Conservation (phyloP, 2,113 vertebrate species). For the Hirundichthys speculiger region DNA sequence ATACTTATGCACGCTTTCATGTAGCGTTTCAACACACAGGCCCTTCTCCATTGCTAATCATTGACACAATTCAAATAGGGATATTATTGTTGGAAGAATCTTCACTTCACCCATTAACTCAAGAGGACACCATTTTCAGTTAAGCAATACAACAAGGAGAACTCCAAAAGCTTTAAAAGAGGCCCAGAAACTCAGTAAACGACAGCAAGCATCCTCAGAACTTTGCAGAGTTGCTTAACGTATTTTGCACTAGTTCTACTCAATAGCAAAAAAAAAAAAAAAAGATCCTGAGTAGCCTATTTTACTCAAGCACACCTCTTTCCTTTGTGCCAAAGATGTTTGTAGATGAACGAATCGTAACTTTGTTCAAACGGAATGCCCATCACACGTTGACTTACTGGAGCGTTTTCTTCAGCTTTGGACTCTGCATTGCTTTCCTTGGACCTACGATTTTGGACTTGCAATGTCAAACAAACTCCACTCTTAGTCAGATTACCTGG, state of each 20-base stretch:
- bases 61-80: conserved; percentile 66
- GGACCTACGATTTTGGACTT: conserved; percentile 95
- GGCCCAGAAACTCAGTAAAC: conserved; percentile 9
- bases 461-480: conserved; percentile 94
- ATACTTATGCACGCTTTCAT: conserved; percentile 46
- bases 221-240: conserved; percentile 1
- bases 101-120: conserved; percentile 79
- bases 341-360: conserved; percentile 85
- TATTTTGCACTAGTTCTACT: background rate
- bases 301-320: background rate
- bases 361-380: conserved; percentile 88
- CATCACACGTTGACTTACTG: conserved; percentile 96
- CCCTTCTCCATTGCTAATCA: conserved; percentile 66
- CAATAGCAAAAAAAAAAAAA: background rate
- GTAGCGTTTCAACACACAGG: conserved; percentile 47
- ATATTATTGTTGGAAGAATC: conserved; percentile 54
- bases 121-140: conserved; percentile 66
- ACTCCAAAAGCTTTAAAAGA: conserved; percentile 68
- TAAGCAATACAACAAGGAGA: conserved; percentile 55
- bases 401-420: conserved; percentile 98
- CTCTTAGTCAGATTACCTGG: conserved; percentile 94
- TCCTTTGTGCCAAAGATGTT: conserved; percentile 78
- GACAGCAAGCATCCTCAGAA: background rate
- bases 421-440: conserved; percentile 95
- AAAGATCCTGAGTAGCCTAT: background rate